Conservation (phyloP, 2,888 invertebrate species). For the Mystacides longicornis region DNA sequence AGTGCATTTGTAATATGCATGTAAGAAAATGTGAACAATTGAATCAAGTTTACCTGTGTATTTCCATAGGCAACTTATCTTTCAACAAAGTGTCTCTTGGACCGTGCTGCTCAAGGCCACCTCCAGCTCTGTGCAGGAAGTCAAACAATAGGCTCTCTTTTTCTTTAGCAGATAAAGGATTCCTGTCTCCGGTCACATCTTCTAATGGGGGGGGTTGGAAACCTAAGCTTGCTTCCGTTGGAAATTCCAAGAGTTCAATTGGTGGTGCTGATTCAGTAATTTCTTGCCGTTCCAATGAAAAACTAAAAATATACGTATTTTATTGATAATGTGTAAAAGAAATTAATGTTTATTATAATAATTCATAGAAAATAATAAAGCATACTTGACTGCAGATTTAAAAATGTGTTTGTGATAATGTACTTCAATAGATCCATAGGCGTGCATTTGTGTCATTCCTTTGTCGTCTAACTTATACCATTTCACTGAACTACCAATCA, state of each 20-base stretch:
- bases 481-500: slow-evolving; percentile 38
- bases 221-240: slow-evolving; percentile 10
- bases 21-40: too few species aligned
- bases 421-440: slow-evolving; percentile 38
- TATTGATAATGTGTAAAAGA: too few species aligned
- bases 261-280: slow-evolving; percentile 1
- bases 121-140: slow-evolving; percentile 16
- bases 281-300: slow-evolving; percentile 14
- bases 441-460: slow-evolving; percentile 34
- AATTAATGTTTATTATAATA: too few species aligned
- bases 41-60: slow-evolving; percentile 24
- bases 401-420: slow-evolving; percentile 40
- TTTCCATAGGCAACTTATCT: slow-evolving; percentile 21
- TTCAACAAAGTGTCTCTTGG: slow-evolving; percentile 21
- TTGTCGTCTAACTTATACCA: slow-evolving; percentile 36
- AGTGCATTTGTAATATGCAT: too few species aligned
- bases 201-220: slow-evolving; percentile 14
- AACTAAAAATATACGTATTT: slow-evolving; percentile 15
- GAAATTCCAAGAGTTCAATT: neutral
- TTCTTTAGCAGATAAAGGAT: slow-evolving; percentile 2
- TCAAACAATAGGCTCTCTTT: slow-evolving; percentile 6
- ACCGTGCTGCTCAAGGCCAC: slow-evolving; percentile 21
- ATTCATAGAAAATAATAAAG: too few species aligned
- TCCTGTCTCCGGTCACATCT: slow-evolving; percentile 16
- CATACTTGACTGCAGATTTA: slow-evolving; percentile 40